These are phyloP conservation scores for Leptoclinus maculatus DNA, from an alignment of 2,797 vertebrate species.

Conservation along the genomic window DNA sequence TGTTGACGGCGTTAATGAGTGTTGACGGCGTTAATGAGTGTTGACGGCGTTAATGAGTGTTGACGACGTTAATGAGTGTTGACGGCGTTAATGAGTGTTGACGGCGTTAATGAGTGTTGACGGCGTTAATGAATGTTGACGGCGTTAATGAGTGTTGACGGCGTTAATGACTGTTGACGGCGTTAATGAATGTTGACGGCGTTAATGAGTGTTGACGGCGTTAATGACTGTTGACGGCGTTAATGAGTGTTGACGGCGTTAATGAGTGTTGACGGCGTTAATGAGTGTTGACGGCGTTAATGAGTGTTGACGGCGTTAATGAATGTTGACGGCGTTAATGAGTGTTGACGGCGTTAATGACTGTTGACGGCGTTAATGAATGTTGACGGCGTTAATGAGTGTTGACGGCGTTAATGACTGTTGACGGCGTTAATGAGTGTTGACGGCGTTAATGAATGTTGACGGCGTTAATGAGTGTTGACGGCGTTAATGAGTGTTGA, in stretches of 20 bases:
- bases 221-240: no score
- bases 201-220: constrained; percentile 63
- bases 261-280: constrained; percentile 64
- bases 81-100: constrained; percentile 62
- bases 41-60: constrained; percentile 67
- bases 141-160: constrained; percentile 60
- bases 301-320: constrained; percentile 62
- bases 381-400: constrained; percentile 63
- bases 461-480: no score
- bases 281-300: constrained; percentile 63
- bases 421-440: no score
- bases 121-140: constrained; percentile 66
- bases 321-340: no score
- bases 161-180: constrained; percentile 65
- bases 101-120: constrained; percentile 63
- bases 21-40: constrained; percentile 63
- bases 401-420: constrained; percentile 66
- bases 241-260: constrained; percentile 61
- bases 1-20: constrained; percentile 41
- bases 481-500: constrained; percentile 63
- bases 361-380: constrained; percentile 66
- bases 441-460: constrained; percentile 65
- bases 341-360: constrained; percentile 63
- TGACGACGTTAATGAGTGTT: no score
- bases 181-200: constrained; percentile 66